Evolutionary conservation across 2,888 invertebrate genomes (phyloP).

Genomic region (Hypselothyrea guttata): DNA sequence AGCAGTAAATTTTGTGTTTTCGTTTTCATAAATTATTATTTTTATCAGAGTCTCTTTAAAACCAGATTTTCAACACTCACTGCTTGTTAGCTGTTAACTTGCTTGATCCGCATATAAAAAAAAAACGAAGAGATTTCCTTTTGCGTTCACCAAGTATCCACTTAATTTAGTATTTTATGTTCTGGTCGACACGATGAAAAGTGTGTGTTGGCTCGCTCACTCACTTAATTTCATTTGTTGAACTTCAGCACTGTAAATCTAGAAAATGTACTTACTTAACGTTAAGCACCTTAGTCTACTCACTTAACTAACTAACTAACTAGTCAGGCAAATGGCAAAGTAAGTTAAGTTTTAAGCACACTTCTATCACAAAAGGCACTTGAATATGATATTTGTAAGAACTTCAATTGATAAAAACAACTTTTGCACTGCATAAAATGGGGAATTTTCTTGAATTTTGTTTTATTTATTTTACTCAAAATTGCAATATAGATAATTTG

Average conservation of each 20-base stretch:
- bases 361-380: conserved; percentile 34
- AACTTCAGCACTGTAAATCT: conserved; percentile 60
- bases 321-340: conserved; percentile 26
- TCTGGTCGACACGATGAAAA: conserved; percentile 21
- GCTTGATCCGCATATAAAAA: conserved; percentile 46
- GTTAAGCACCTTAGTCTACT: conserved; percentile 58
- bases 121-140: conserved; percentile 1
- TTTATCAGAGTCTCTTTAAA: no score
- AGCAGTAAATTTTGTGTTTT: no score
- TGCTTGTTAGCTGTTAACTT: conserved; percentile 70
- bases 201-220: conserved; percentile 38
- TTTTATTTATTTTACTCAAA: no score
- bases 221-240: conserved; percentile 49
- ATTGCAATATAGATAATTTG: no score
- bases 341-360: conserved; percentile 54
- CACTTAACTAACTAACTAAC: not conserved
- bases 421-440: not conserved
- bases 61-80: not conserved
- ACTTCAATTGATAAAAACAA: conserved; percentile 20
- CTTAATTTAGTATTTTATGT: conserved; percentile 31
- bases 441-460: no score
- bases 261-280: conserved; percentile 59
- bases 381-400: not conserved
- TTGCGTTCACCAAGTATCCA: conserved; percentile 37
- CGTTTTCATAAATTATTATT: no score